Percentiles rank a stretch among this genome's conserved stretches.
Evolutionary conservation across 2,113 vertebrate genomes (phyloP).

Genomic region (Mustelus asterias): DNA sequence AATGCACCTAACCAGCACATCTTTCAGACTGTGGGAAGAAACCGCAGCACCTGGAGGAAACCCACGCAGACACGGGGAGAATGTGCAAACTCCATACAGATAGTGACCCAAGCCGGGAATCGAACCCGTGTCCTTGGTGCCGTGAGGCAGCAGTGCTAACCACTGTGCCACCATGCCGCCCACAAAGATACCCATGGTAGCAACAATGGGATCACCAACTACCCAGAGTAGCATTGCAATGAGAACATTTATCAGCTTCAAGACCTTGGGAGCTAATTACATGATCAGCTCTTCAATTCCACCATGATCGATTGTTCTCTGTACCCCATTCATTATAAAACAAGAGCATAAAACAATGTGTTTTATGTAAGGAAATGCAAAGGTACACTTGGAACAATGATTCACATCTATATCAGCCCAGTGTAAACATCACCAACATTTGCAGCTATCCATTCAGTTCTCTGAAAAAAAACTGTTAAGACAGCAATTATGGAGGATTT

Average conservation of each 20-base stretch:
- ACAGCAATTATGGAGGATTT: conserved; percentile 9
- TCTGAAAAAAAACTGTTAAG: background rate
- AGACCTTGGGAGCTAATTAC: background rate
- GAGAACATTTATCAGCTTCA: background rate
- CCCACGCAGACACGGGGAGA: too few relatives aligned
- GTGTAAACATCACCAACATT: background rate
- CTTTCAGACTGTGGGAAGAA: too few relatives aligned
- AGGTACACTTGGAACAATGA: background rate
- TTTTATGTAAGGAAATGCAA: background rate
- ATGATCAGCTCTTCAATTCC: conserved; percentile 7
- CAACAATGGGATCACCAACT: background rate
- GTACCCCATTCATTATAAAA: background rate
- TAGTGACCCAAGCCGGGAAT: too few relatives aligned
- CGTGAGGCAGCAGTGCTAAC: too few relatives aligned
- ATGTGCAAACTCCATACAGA: too few relatives aligned
- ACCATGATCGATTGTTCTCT: background rate
- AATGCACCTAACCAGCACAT: too few relatives aligned
- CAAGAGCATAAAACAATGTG: background rate
- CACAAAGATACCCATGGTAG: too few relatives aligned
- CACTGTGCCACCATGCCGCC: too few relatives aligned
- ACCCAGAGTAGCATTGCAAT: background rate
- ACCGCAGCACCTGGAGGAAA: too few relatives aligned
- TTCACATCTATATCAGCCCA: background rate
- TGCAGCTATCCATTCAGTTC: background rate
- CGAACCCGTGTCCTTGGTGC: too few relatives aligned